Evolutionary conservation across 2,797 vertebrate genomes (phyloP), one percentile per base, ranked within the genome.

Genomic region (Amniataba percoides): DNA sequence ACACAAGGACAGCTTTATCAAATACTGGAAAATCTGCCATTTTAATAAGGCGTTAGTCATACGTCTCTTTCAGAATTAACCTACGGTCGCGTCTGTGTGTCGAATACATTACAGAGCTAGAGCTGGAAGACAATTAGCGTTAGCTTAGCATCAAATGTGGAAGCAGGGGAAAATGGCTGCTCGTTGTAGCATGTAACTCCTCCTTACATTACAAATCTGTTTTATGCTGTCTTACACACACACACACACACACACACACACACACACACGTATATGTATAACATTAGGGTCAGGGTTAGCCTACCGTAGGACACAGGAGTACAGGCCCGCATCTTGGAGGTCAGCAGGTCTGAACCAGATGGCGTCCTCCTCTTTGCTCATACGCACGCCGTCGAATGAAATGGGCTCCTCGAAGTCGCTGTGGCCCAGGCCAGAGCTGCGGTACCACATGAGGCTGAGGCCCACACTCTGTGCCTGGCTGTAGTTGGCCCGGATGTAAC

Each of bases 401-500:
- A 99, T 99, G 77, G 98, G 98, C 84, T 99, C 98, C 92, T 99
- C 98, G 83, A 99, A 96, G 89, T 96, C 98, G 72, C 97, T 97
- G 40, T 98, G 97, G 57, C 95, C 95, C 21, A 93, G 91, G 76
- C 98, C 97, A 36, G 97, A 97, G 92, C 98, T 99, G 94, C 97
- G 98, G 94, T 99, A 99, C 98, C 98, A 99, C 98, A 99, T 99
- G 91, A 99, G 96, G 93, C 98, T 99, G 86, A 99, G 97, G 86
- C 98, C 98, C 91, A 97, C 96, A 74, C 98, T 98, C 95, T 99
- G 98, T 16, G 97, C 97, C 82, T 98, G 94, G 64, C 96, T 97
- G 93, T 99, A 99, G 95, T 99, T 99, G 83, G 98, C 97, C 91
- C 98, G 96, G 92, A 99, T 99, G 91, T 99, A 99, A 86, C 98